Conservation (phyloP, 2,888 invertebrate species). For the Yponomeuta malinellus region DNA sequence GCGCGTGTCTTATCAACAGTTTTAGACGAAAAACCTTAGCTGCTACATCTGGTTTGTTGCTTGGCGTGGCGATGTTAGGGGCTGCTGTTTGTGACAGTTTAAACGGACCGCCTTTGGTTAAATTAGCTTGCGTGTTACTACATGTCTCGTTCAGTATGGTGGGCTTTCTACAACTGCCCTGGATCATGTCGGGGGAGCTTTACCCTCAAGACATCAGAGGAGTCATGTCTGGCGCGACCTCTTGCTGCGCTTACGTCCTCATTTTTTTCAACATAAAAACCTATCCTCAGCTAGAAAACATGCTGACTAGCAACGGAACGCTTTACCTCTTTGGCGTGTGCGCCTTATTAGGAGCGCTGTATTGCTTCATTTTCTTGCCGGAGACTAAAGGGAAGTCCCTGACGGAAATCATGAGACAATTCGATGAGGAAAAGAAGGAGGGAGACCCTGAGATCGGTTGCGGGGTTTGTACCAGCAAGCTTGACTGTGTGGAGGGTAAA, state of each 20-base stretch:
- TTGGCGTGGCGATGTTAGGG: constrained; percentile 79
- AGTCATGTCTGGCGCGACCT: constrained; percentile 81
- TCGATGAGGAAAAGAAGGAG: constrained; percentile 64
- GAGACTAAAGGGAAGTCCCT: constrained; percentile 82
- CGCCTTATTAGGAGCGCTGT: constrained; percentile 77
- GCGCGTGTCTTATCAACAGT: constrained; percentile 79
- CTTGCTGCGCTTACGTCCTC: constrained; percentile 81
- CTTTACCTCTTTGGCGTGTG: constrained; percentile 78
- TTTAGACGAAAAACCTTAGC: constrained; percentile 79
- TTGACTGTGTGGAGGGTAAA: constrained; percentile 37
- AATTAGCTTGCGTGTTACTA: constrained; percentile 77
- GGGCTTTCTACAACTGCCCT: constrained; percentile 83
- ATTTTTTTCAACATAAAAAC: constrained; percentile 83
- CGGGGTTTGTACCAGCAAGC: constrained; percentile 28
- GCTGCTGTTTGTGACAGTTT: constrained; percentile 77
- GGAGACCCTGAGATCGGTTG: constrained; percentile 52
- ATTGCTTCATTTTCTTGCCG: constrained; percentile 77
- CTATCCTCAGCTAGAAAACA: constrained; percentile 77
- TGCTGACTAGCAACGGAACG: constrained; percentile 77
- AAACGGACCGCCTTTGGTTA: constrained; percentile 63
- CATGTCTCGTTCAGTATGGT: constrained; percentile 85
- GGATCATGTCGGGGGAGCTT: constrained; percentile 84
- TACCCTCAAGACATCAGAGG: constrained; percentile 82
- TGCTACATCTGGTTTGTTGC: constrained; percentile 78
- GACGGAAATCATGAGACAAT: constrained; percentile 80